phyloP scores from a whole-genome alignment of 2,888 invertebrate species.

The Lordiphosa andalusiaca region DNA sequence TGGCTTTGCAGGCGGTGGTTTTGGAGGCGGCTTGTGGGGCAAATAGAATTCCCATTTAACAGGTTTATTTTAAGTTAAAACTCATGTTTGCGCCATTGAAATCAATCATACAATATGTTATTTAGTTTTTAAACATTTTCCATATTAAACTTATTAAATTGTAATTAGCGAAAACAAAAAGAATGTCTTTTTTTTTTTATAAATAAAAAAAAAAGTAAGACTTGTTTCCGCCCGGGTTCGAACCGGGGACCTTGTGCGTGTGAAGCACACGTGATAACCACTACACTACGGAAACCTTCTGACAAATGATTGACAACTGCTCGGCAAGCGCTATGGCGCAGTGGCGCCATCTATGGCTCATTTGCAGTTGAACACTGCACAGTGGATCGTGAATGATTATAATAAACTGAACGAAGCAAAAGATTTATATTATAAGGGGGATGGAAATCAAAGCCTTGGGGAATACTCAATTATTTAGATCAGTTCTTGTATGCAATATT shows the following conservation, averaged over 20 bases:
- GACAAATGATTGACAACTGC: no score
- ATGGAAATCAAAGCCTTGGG: no score
- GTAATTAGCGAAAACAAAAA: background rate
- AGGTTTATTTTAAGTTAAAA: slow-evolving; percentile 8
- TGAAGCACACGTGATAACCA: slow-evolving; percentile 80
- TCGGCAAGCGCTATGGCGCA: no score
- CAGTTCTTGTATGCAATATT: no score
- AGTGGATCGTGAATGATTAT: no score
- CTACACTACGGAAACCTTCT: slow-evolving; percentile 79
- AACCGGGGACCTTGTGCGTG: slow-evolving; percentile 80
- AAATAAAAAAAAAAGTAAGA: background rate
- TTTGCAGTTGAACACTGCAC: no score
- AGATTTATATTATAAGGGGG: no score
- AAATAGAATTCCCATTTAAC: slow-evolving; percentile 34
- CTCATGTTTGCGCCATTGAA: slow-evolving; percentile 28
- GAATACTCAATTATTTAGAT: no score
- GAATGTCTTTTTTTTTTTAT: slow-evolving; percentile 13
- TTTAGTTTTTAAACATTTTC: slow-evolving; percentile 49
- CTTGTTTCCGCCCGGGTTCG: slow-evolving; percentile 79
- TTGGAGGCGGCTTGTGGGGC: slow-evolving; percentile 49
- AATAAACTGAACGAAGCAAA: no score
- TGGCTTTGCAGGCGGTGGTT: slow-evolving; percentile 38
- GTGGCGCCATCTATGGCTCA: slow-evolving; percentile 2
- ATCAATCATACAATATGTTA: slow-evolving; percentile 44
- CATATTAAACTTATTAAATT: slow-evolving; percentile 14